Base-by-base conservation (phyloP, 2,113 vertebrate species). In the Gavia stellata region DNA sequence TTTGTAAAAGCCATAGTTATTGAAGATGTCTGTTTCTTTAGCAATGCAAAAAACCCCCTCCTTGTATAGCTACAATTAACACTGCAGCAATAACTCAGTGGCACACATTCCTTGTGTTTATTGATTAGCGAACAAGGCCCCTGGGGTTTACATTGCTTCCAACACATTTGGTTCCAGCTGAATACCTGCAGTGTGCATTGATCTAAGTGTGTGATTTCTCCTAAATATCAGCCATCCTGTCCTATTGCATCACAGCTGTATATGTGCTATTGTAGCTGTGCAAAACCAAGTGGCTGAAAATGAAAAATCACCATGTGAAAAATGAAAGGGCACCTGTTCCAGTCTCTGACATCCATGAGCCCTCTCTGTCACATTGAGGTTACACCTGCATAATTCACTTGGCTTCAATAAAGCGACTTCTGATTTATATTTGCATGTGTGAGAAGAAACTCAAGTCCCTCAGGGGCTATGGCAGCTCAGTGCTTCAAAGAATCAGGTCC, bases 161-260 rank as follows among this genome's bases (percentile, higher is more conserved):
- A 96, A 92, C 93, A 92, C 71, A 72, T 94, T 96, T 81, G 86
- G 96, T 97, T 97, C 96, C 96, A 96, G 96, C 86, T 97, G 97
- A 97, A 96, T 97, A 97, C 97, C 97, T 97, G 95, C 96, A 94
- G 92, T 33, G 91, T 92, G 89, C 95, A 97, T 97, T 97, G 96
- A 97, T 97, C 96, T 94, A 90, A 96, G 95, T 0, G 4, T 96
- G 93, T 86, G 95, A 95, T 96, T 95, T 81, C 95, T 92, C 84
- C 94, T 96, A 95, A 96, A 89, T 92, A 96, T 90, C 96, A 96
- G 79, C 82, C 88, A 59, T 78, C 93, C 45, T 85, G 73, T 78
- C 65, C 96, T 80, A 59, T 87, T 74, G 90, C 94, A 85, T 90
- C 92, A 12, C 87, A 82, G 91, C 94, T 73, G 56, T 62, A 3